Base-by-base conservation (phyloP, 2,113 vertebrate genomes). In the Rallus limicola region DNA sequence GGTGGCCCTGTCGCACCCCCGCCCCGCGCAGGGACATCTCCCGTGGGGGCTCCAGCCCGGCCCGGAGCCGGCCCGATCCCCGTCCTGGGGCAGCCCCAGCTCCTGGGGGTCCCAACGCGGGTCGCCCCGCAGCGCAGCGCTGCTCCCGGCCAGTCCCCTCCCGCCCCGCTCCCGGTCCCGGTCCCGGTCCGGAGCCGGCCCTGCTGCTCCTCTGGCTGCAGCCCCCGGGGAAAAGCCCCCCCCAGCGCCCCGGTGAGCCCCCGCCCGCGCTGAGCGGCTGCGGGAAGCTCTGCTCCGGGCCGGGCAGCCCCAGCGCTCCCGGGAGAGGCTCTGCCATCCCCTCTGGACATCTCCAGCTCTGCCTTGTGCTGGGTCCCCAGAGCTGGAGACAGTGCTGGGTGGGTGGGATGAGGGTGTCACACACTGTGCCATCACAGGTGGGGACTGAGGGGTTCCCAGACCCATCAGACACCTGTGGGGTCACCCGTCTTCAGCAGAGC, bases 251-350 rank as follows among this genome's bases (percentile, higher is more conserved):
- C 29, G 9, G 11, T 1, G 44, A 74, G 34, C 50, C 16, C 10
- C 25, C 11, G 29, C 2, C 6, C 1, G 8, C 4, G 4, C 2
- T 4, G 46, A 9, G 1, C 3, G n/a, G n/a, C 33, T 62, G 29
- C 19, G 28, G 6, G 13, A 34, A 58, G 31, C 19, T 31, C 26
- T 62, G 34, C 13, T 46, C 11, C 78, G 25, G 67, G 34, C 34
- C 29, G 31, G 9, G 11, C 14, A 11, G 3, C 2, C 34, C 53
- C 62, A 58, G 5, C 7, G 26, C 19, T 10, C 21, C 16, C 20
- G 55, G 76, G 10, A 48, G 9, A 56, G 56, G 38, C 4, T 40
- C 23, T 69, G 42, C 19, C 75, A 74, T 25, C n/a, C 75, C 36
- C 46, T n/a, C n/a, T n/a, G 44, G 44, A 44, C 44, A 44, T 11